Percentiles rank a stretch among this genome's conserved stretches.
These are phyloP conservation scores for Zosterops lateralis DNA, from an alignment of 2,113 vertebrate genomes.

Conservation along the genomic window DNA sequence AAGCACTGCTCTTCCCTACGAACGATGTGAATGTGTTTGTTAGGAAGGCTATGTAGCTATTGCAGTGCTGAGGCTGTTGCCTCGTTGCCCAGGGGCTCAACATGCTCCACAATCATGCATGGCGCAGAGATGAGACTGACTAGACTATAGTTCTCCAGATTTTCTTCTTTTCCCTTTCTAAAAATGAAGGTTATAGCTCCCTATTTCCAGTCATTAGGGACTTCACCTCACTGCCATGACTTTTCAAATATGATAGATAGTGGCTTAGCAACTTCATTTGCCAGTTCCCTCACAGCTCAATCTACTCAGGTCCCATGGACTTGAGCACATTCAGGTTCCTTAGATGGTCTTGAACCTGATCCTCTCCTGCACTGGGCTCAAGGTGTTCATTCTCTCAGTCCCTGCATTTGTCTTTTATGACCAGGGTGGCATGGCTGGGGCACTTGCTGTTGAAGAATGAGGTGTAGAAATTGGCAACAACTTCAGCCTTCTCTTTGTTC, in stretches of 20 bases:
- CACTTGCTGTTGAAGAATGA: neutral
- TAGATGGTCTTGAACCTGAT: neutral
- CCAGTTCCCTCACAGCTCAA: neutral
- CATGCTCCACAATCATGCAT: neutral
- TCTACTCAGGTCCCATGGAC: neutral
- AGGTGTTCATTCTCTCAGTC: neutral
- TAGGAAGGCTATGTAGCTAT: neutral
- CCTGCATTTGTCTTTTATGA: neutral
- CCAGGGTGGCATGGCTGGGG: neutral
- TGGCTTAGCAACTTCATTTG: neutral
- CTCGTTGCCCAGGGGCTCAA: neutral
- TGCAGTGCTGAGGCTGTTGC: neutral
- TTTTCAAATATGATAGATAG: neutral
- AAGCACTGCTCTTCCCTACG: rapidly evolving
- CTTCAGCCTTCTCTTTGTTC: neutral
- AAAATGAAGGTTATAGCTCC: neutral
- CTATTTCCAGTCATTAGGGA: neutral
- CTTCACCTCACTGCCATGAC: neutral
- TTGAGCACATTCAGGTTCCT: neutral
- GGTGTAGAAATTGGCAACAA: neutral
- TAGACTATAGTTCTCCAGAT: neutral
- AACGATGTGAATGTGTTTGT: rapidly evolving
- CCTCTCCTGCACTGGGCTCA: neutral
- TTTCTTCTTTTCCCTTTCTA: neutral
- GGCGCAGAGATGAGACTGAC: neutral